phyloP scores from a whole-genome alignment of 2,888 invertebrate genomes.

The Cheilosia soror region DNA sequence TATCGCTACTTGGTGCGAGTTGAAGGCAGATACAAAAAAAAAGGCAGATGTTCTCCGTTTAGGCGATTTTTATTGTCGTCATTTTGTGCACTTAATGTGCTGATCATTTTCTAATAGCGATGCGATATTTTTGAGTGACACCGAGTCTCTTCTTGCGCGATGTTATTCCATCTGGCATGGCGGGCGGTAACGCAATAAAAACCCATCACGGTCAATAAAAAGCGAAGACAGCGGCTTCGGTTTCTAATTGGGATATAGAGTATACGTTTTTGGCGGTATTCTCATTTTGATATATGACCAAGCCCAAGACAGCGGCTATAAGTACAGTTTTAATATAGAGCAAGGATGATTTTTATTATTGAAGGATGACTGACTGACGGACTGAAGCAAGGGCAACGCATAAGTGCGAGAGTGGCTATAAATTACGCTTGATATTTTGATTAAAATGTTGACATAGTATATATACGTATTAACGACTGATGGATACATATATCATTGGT shows the following conservation, averaged over 20 bases:
- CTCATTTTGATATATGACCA: constrained; percentile 22
- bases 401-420: neutral
- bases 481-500: neutral
- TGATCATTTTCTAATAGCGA: constrained; percentile 51
- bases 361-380: constrained; percentile 12
- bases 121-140: constrained; percentile 15
- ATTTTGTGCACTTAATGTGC: constrained; percentile 54
- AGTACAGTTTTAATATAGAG: neutral
- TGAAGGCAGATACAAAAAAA: constrained; percentile 8
- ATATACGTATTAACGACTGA: neutral
- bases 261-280: constrained; percentile 32
- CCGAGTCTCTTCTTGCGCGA: neutral
- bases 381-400: neutral
- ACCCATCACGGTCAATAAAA: constrained; percentile 40
- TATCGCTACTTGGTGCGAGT: constrained; percentile 54
- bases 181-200: constrained; percentile 29
- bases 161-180: constrained; percentile 45
- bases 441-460: constrained; percentile 6
- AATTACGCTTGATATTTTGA: constrained; percentile 24
- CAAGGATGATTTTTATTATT: constrained; percentile 14
- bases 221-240: constrained; percentile 2
- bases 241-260: too few relatives aligned
- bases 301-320: neutral
- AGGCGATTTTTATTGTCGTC: constrained; percentile 50
- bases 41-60: constrained; percentile 61